Evolutionary conservation across 1,140 invertebrate genomes (phyloP).

Genomic region (Drosophila melanogaster): Release_6_plus_ISO1_MT NT_033777.3:21362501-21363000

Average conservation of each 20-base stretch:
- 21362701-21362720: slow-evolving; percentile 57
- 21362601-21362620: slow-evolving; percentile 22
- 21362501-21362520: slow-evolving; percentile 1
- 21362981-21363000: slow-evolving; percentile 41
- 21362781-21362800: slow-evolving; percentile 55
- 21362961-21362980: slow-evolving; percentile 3
- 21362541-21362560: not conserved
- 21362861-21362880: slow-evolving; percentile 33
- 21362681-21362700: slow-evolving; percentile 57
- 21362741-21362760: slow-evolving; percentile 35
- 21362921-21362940: not conserved
- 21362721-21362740: slow-evolving; percentile 55
- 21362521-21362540: slow-evolving; percentile 6
- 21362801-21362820: slow-evolving; percentile 19
- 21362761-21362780: slow-evolving; percentile 40
- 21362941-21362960: not conserved
- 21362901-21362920: not conserved
- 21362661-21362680: slow-evolving; percentile 41
- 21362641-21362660: slow-evolving; percentile 55
- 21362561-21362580: slow-evolving; percentile 11
- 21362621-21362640: slow-evolving; percentile 51
- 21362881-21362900: slow-evolving; percentile 3
- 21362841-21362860: slow-evolving; percentile 12
- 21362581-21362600: slow-evolving; percentile 11
- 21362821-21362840: slow-evolving; percentile 40